These are phyloP conservation scores for Euura lappo DNA, from an alignment of 1,140 invertebrate species.

Conservation along the genomic window DNA sequence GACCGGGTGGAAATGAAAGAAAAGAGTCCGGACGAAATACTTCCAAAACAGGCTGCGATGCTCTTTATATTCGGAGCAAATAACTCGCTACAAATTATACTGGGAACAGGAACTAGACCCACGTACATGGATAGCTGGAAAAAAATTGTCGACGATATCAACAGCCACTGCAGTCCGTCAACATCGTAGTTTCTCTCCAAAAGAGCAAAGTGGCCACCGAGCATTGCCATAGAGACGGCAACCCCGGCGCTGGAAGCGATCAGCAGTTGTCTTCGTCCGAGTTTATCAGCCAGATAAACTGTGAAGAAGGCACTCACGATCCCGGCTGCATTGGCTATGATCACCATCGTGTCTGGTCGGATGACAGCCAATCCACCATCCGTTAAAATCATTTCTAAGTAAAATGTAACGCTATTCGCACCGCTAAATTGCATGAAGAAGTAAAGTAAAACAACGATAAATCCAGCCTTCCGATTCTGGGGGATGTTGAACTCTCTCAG, in stretches of 20 bases:
- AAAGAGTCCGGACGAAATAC: slow-evolving; percentile 9
- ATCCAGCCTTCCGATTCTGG: slow-evolving; percentile 64
- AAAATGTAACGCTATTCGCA: slow-evolving; percentile 72
- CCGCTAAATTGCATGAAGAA: slow-evolving; percentile 77
- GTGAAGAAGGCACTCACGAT: slow-evolving; percentile 65
- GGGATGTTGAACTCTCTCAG: slow-evolving; percentile 62
- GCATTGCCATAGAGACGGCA: slow-evolving; percentile 52
- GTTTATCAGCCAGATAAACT: slow-evolving; percentile 70
- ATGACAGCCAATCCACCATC: slow-evolving; percentile 58
- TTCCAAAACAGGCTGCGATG: slow-evolving; percentile 13
- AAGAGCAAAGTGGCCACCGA: slow-evolving; percentile 30
- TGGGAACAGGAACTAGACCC: slow-evolving; percentile 2
- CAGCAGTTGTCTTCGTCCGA: slow-evolving; percentile 71
- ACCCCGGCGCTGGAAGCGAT: slow-evolving; percentile 64
- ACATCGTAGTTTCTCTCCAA: slow-evolving; percentile 22
- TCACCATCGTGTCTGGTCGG: slow-evolving; percentile 60
- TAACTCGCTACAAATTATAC: slow-evolving; percentile 31
- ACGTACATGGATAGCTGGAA: neutral
- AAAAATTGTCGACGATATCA: slow-evolving; percentile 10
- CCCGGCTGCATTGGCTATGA: slow-evolving; percentile 71
- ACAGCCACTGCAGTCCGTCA: slow-evolving; percentile 17
- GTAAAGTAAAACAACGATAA: slow-evolving; percentile 68
- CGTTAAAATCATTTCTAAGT: slow-evolving; percentile 54
- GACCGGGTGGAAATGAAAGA: slow-evolving; percentile 70
- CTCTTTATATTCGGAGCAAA: slow-evolving; percentile 28